A percentile compares a stretch with the other conserved stretches of the same genome.
Conservation (phyloP, 2,888 invertebrate genomes). For the Digitonthophagus gazella region DNA sequence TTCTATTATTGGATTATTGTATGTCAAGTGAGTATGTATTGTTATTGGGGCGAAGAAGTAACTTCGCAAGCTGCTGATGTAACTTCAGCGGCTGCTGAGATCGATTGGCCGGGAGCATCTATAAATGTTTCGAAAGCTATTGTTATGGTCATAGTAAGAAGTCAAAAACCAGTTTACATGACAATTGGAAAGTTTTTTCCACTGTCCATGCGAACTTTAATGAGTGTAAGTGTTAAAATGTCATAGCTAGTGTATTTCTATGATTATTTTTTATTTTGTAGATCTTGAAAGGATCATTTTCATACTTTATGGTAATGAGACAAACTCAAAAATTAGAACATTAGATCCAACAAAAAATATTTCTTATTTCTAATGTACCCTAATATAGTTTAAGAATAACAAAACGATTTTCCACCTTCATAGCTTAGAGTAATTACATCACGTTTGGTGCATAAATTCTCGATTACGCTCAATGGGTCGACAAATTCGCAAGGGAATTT, state of each 20-base stretch:
- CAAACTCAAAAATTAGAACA: background rate
- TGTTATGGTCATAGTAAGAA: constrained; percentile 31
- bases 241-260: background rate
- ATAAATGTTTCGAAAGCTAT: constrained; percentile 29
- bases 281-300: constrained; percentile 30
- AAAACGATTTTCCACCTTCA: too few relatives aligned
- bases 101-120: constrained; percentile 29
- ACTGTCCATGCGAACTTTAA: constrained; percentile 31
- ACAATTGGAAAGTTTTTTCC: constrained; percentile 36
- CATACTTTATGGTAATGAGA: constrained; percentile 31
- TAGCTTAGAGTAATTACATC: background rate
- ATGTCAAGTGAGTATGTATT: constrained; percentile 34
- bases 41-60: constrained; percentile 37
- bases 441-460: background rate
- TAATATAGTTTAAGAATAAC: too few relatives aligned
- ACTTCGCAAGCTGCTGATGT: constrained; percentile 31
- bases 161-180: constrained; percentile 32
- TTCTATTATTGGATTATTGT: constrained; percentile 33
- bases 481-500: background rate
- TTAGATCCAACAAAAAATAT: background rate
- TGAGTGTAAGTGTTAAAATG: constrained; percentile 23
- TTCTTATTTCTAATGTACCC: background rate
- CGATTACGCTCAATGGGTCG: background rate
- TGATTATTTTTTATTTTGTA: constrained; percentile 18
- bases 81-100: constrained; percentile 29